These are phyloP conservation scores for Lepidotrigona ventralis DNA, from an alignment of 1,140 invertebrate species.

Conservation along the genomic window DNA sequence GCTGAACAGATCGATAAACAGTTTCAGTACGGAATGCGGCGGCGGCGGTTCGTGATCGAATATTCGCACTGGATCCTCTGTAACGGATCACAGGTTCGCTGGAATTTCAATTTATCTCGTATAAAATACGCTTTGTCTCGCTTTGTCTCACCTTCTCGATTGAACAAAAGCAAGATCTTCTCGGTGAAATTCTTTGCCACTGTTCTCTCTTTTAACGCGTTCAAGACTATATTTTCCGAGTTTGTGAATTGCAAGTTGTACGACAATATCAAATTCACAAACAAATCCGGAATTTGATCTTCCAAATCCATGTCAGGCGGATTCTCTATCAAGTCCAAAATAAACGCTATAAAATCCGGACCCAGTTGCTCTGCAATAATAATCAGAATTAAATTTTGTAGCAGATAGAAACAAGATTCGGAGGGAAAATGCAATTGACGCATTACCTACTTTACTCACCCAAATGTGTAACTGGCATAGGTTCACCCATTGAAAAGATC, in stretches of 20 bases:
- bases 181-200: conserved; percentile 93
- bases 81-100: conserved; percentile 47
- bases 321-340: conserved; percentile 90
- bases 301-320: conserved; percentile 88
- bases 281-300: conserved; percentile 90
- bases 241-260: conserved; percentile 92
- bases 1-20: conserved; percentile 92
- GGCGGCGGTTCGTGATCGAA: conserved; percentile 90
- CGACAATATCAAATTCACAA: conserved; percentile 90
- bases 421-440: neutral
- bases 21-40: conserved; percentile 92
- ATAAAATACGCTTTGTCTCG: neutral
- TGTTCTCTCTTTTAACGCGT: conserved; percentile 85
- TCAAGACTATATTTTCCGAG: conserved; percentile 88
- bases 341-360: conserved; percentile 87
- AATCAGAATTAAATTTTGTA: neutral
- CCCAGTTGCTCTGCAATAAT: conserved; percentile 88
- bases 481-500: conserved; percentile 93
- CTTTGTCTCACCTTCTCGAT: conserved; percentile 89
- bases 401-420: neutral
- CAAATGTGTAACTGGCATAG: conserved; percentile 90
- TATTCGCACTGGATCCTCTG: conserved; percentile 93
- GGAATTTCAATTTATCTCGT: neutral
- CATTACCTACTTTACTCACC: conserved; percentile 80
- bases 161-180: conserved; percentile 91